Base-by-base conservation (phyloP, 2,888 invertebrate genomes). In the Imbricaverruca yamaguchii region DNA sequence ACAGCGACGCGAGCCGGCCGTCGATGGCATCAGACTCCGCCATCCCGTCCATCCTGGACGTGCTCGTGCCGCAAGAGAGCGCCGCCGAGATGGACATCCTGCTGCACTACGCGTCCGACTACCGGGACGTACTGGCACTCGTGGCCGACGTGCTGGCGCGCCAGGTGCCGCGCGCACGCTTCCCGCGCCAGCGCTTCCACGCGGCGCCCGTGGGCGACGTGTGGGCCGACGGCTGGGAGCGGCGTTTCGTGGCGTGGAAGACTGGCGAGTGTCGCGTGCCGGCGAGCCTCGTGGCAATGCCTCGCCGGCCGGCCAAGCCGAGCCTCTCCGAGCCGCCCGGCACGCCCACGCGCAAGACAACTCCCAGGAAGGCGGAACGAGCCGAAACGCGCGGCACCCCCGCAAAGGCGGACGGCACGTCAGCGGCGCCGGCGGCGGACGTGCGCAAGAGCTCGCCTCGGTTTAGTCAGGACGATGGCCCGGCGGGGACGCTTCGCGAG, bases 41-140 rank as follows among this genome's bases (percentile, higher is more conserved):
- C 13, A 77, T 79, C 23, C 79, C 79, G 23, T 79, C 79, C 23
- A 59, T 79, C 25, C 79, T 79, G 57, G 79, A 79, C 79, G 57
- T 25, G 57, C 23, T 6, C 13, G 4, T 56, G 23, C 23, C 79
- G 15, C 57, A 57, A 23, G 56, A 59, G 57, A 11, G 7, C 23
- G 55, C 55, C 23, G 56, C 18, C 4, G 79, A 79, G 23, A 23
- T 59, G 13, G 57, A 79, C 56, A 79, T 79, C 25, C 56, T 79
- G 23, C 56, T 13, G 25, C 79, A 59, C 79, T 79, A 79, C 57
- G 25, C 23, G 23, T 57, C 13, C 23, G 57, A 79, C 79, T 57
- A 79, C 79, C 57, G 79, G 15, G 57, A 56, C 21, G 23, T 79
- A 13, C 79, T 79, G 57, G 23, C 11, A 13, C 79, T 57, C 15